Percentiles rank a stretch among this genome's conserved stretches.
Evolutionary conservation across 2,888 invertebrate genomes (phyloP).

Genomic region (Mimumesa dahlbomi): DNA sequence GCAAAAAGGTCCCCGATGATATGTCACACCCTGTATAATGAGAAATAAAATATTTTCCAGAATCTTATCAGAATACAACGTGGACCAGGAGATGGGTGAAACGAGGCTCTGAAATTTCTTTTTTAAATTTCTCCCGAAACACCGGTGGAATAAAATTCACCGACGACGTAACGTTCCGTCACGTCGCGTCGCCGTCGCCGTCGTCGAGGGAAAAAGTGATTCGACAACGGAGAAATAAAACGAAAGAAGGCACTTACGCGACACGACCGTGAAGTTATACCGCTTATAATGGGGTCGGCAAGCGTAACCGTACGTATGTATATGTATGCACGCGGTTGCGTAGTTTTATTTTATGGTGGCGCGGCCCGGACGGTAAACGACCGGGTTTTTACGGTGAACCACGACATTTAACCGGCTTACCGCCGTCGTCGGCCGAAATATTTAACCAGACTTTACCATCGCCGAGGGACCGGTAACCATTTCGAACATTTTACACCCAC

Average conservation of each 20-base stretch:
- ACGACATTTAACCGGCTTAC: conserved; percentile 79
- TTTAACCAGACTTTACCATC: conserved; percentile 58
- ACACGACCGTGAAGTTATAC: conserved; percentile 54
- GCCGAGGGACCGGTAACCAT: conserved; percentile 28
- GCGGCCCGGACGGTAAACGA: conserved; percentile 66
- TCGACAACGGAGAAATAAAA: conserved; percentile 6
- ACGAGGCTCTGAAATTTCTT: no score
- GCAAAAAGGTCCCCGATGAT: no score
- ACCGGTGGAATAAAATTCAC: no score
- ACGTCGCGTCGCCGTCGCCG: background rate
- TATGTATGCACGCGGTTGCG: conserved; percentile 56
- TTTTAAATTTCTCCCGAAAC: no score
- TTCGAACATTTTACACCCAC: background rate
- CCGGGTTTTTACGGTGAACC: conserved; percentile 79
- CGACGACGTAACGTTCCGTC: no score
- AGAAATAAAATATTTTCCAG: no score
- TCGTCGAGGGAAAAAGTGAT: background rate
- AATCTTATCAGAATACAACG: no score
- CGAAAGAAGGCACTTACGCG: conserved; percentile 39
- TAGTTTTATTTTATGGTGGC: conserved; percentile 75
- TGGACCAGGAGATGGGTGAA: no score
- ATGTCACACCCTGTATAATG: no score
- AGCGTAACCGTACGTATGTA: conserved; percentile 48
- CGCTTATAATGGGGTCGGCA: conserved; percentile 68
- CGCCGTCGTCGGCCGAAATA: conserved; percentile 70